Conservation (phyloP, 2,113 vertebrate genomes). For the Embiotoca jacksoni region DNA sequence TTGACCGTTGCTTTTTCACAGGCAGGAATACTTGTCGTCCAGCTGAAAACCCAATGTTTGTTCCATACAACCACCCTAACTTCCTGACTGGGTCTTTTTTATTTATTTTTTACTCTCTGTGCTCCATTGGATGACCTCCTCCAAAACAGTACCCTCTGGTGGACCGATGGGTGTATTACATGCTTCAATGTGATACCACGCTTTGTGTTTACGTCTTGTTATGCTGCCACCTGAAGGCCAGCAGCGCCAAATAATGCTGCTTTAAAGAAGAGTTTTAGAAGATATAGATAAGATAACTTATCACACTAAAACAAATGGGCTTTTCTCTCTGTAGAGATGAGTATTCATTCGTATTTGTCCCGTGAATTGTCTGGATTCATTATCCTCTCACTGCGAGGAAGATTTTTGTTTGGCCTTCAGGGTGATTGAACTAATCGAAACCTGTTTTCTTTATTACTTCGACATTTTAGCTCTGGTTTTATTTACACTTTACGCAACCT, state of each 20-base stretch:
- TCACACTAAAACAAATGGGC: not conserved
- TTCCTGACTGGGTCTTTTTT: no score
- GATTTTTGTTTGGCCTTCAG: constrained; percentile 19
- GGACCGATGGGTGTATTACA: no score
- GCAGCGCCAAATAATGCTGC: not conserved
- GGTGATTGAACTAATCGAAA: constrained; percentile 7
- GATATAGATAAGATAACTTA: not conserved
- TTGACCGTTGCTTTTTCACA: no score
- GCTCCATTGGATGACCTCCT: no score
- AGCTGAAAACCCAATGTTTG: no score
- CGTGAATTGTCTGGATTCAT: constrained; percentile 6
- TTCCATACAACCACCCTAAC: no score
- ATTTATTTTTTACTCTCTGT: no score
- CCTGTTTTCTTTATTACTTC: not conserved
- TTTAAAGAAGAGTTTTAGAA: not conserved
- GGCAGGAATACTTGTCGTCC: no score
- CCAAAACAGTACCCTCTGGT: no score
- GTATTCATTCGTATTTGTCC: constrained; percentile 20
- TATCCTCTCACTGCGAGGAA: constrained; percentile 5
- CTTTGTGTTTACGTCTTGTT: not conserved
- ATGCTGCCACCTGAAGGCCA: not conserved
- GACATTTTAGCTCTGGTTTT: constrained; percentile 3
- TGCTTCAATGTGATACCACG: no score
- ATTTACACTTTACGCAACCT: constrained; percentile 27
- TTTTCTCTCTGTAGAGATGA: not conserved